Conservation (phyloP, 2,888 invertebrate genomes). For the Sepiola atlantica region DNA sequence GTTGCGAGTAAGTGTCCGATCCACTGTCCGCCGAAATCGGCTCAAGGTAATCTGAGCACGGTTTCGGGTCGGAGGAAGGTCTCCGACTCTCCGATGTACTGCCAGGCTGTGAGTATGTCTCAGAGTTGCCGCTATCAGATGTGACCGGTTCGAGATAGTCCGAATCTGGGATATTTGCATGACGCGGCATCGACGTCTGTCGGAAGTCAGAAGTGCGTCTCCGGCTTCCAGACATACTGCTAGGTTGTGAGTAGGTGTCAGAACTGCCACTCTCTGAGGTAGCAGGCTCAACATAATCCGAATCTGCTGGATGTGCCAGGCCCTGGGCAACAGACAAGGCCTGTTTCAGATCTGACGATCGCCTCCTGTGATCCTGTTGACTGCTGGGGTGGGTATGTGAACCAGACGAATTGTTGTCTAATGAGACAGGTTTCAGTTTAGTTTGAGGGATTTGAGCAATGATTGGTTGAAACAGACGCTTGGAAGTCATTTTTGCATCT, state of each 20-base stretch:
- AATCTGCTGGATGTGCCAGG: neutral
- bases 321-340: neutral
- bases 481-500: slow-evolving; percentile 32
- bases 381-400: slow-evolving; percentile 13
- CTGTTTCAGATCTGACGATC: neutral
- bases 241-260: neutral
- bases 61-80: slow-evolving; percentile 9
- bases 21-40: slow-evolving; percentile 8
- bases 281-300: slow-evolving; percentile 9
- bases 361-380: neutral
- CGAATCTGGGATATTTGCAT: neutral
- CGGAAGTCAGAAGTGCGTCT: neutral
- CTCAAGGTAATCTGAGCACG: slow-evolving; percentile 1
- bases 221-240: slow-evolving; percentile 12
- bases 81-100: slow-evolving; percentile 4
- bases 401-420: neutral
- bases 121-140: neutral
- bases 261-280: neutral
- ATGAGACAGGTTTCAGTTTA: slow-evolving; percentile 13
- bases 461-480: slow-evolving; percentile 32
- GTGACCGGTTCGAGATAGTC: neutral
- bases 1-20: slow-evolving; percentile 32
- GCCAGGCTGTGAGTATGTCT: neutral
- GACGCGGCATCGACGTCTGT: slow-evolving; percentile 32
- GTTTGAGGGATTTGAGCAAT: slow-evolving; percentile 32